Percentiles rank a stretch among this genome's conserved stretches.
These are phyloP conservation scores for Micropoecilia bifurca DNA, from an alignment of 2,797 vertebrate genomes.

Conservation along the genomic window DNA sequence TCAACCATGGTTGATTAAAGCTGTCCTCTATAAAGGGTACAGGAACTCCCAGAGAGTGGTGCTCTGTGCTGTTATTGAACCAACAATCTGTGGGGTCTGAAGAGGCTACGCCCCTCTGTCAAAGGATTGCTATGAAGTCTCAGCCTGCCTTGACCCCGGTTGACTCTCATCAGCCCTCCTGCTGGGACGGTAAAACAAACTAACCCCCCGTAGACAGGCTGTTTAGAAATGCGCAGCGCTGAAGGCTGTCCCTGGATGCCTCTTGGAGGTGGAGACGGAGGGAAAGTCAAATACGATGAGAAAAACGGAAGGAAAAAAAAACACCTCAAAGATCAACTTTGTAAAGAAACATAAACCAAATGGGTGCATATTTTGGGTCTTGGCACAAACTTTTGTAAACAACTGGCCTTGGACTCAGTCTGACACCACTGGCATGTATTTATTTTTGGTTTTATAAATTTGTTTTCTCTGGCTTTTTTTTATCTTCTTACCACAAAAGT, in stretches of 20 bases:
- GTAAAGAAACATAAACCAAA: constrained; percentile 39
- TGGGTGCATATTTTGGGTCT: constrained; percentile 47
- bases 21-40: constrained; percentile 75
- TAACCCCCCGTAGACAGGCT: constrained; percentile 71
- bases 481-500: constrained; percentile 7
- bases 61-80: constrained; percentile 68
- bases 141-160: constrained; percentile 75
- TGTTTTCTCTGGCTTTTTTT: constrained; percentile 1
- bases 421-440: constrained; percentile 42
- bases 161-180: constrained; percentile 79
- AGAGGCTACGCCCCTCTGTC: constrained; percentile 75
- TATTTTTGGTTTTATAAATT: constrained; percentile 26
- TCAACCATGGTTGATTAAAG: constrained; percentile 67
- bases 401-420: constrained; percentile 49
- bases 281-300: constrained; percentile 39
- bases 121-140: constrained; percentile 66
- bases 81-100: constrained; percentile 78
- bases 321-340: constrained; percentile 33
- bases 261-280: constrained; percentile 44
- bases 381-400: constrained; percentile 52
- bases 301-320: constrained; percentile 28
- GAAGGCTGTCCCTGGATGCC: constrained; percentile 70
- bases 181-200: constrained; percentile 82
- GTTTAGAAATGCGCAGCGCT: constrained; percentile 75
- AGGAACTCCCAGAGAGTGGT: constrained; percentile 49